phyloP scores from a whole-genome alignment of 1,140 invertebrate species.

The Leptinotarsa undecemlineata region DNA sequence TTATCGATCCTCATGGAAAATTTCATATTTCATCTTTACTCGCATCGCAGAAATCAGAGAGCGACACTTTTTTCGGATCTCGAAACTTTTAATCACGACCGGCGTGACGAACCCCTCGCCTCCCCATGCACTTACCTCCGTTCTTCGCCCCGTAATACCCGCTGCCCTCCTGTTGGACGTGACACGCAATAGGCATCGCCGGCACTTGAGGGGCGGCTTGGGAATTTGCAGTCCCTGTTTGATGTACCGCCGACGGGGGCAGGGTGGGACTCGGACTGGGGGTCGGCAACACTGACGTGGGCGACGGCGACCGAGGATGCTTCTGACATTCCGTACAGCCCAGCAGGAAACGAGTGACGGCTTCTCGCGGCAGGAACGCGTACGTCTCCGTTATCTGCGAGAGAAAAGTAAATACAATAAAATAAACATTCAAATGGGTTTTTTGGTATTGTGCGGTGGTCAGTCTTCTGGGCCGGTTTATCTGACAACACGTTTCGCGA shows the following conservation, averaged over 20 bases:
- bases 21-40: too few relatives aligned
- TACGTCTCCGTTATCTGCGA: constrained; percentile 91
- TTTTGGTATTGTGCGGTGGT: background rate
- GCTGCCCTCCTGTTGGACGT: constrained; percentile 28
- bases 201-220: constrained; percentile 51
- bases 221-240: constrained; percentile 47
- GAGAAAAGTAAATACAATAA: constrained; percentile 38
- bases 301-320: constrained; percentile 77
- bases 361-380: constrained; percentile 91
- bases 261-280: constrained; percentile 62
- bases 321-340: constrained; percentile 92
- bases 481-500: background rate
- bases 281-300: constrained; percentile 58
- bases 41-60: too few relatives aligned
- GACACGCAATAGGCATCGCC: constrained; percentile 12
- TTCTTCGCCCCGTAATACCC: constrained; percentile 21
- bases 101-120: background rate
- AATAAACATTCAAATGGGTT: background rate
- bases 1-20: too few relatives aligned
- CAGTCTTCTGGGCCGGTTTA: background rate
- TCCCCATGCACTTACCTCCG: constrained; percentile 30
- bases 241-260: constrained; percentile 49
- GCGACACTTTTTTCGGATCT: too few relatives aligned
- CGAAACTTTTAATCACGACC: background rate
- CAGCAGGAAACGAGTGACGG: constrained; percentile 91